These are phyloP conservation scores for Drosophila rufa DNA, from an alignment of 1,140 invertebrate species.

Conservation along the genomic window DNA sequence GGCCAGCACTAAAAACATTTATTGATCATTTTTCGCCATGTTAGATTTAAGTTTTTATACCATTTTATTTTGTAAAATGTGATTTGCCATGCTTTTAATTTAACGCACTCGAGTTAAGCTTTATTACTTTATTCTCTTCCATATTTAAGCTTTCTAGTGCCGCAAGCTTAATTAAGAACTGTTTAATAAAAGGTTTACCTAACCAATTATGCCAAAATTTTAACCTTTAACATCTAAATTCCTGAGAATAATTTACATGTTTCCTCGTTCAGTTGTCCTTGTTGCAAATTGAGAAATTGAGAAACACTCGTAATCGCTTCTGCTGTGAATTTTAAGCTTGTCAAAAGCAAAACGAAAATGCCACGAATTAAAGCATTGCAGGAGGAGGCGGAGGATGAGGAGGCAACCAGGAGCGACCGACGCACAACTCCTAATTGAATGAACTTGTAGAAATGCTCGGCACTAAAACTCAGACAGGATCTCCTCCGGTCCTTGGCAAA, in stretches of 20 bases:
- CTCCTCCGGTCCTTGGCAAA: not conserved
- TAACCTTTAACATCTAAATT: not conserved
- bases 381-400: too few species aligned
- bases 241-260: not conserved
- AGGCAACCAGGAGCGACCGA: constrained; percentile 6
- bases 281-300: constrained; percentile 28
- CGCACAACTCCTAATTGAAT: constrained; percentile 73
- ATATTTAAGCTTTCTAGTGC: too few species aligned
- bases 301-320: constrained; percentile 13
- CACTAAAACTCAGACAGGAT: constrained; percentile 55
- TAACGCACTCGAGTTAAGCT: too few species aligned
- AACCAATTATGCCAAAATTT: not conserved
- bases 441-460: constrained; percentile 75
- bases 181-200: too few species aligned
- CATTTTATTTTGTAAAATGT: not conserved
- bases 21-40: too few species aligned
- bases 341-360: constrained; percentile 24
- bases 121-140: too few species aligned
- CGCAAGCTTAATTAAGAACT: too few species aligned
- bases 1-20: too few species aligned
- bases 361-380: constrained; percentile 22
- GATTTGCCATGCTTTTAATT: too few species aligned
- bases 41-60: too few species aligned
- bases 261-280: not conserved
- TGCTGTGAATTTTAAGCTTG: constrained; percentile 23